phyloP scores from a whole-genome alignment of 2,888 invertebrate species.

The Agriopis leucophaearia region DNA sequence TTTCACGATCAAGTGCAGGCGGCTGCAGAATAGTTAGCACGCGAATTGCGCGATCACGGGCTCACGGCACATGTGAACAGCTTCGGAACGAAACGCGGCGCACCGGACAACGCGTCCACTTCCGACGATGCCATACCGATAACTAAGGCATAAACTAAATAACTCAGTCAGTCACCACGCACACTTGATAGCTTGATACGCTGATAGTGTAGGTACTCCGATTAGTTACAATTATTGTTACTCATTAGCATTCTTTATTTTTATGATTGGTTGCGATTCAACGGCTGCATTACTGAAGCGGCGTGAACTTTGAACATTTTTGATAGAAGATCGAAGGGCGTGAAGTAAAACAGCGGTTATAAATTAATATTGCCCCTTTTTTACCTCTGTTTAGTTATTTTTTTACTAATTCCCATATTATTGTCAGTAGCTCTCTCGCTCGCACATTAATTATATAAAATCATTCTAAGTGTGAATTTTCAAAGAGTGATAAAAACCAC shows the following conservation, averaged over 20 bases:
- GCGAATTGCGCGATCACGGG: conserved; percentile 67
- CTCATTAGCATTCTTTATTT: conserved; percentile 26
- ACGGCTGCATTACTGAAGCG: not conserved
- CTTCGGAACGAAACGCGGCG: conserved; percentile 53
- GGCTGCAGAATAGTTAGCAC: conserved; percentile 68
- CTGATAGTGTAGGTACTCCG: conserved; percentile 47
- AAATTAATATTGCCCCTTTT: conserved; percentile 1
- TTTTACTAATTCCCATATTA: no score
- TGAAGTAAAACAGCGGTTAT: not conserved
- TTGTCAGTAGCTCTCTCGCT: no score
- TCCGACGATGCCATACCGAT: conserved; percentile 71
- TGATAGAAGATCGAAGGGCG: not conserved
- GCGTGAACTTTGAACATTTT: no score
- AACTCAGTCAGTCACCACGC: conserved; percentile 32
- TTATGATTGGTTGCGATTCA: conserved; percentile 16
- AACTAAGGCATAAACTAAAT: conserved; percentile 64
- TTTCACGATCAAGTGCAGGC: conserved; percentile 83
- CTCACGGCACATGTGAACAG: conserved; percentile 60
- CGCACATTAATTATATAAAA: no score
- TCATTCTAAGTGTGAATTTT: no score
- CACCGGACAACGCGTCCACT: conserved; percentile 63
- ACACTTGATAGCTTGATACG: conserved; percentile 57
- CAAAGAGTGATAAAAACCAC: no score
- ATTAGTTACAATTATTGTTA: not conserved
- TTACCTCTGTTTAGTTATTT: not conserved